These are phyloP conservation scores for Synergus umbraculus DNA, from an alignment of 2,888 invertebrate species.

Conservation along the genomic window DNA sequence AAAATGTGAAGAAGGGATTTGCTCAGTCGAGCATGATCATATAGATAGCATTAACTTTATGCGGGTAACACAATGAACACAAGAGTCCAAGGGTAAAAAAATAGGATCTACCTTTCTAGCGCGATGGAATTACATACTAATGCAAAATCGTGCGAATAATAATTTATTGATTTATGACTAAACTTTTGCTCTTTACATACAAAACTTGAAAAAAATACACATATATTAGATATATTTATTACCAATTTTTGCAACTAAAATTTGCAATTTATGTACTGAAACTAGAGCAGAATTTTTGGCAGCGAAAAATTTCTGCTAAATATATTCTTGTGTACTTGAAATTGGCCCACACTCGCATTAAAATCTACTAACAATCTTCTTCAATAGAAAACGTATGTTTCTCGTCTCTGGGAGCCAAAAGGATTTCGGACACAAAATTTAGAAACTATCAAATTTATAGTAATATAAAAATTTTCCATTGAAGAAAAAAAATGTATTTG, in stretches of 20 bases:
- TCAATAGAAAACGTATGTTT: background rate
- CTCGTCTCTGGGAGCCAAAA: background rate
- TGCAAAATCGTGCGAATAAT: background rate
- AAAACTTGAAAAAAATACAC: background rate
- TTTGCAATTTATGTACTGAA: background rate
- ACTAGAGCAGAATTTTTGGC: slow-evolving; percentile 34
- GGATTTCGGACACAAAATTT: background rate
- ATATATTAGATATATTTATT: background rate
- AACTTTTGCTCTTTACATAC: background rate
- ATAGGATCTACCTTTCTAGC: slow-evolving; percentile 8
- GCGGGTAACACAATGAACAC: background rate
- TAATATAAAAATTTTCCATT: too few relatives aligned
- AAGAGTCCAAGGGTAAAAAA: background rate
- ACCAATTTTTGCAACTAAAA: background rate
- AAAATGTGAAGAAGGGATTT: too few relatives aligned
- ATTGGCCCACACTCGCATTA: slow-evolving; percentile 30
- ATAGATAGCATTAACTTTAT: too few relatives aligned
- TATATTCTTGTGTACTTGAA: slow-evolving; percentile 34
- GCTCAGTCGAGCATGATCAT: too few relatives aligned
- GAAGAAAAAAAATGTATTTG: background rate
- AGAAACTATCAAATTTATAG: background rate
- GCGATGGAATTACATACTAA: background rate
- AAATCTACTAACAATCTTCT: slow-evolving; percentile 20
- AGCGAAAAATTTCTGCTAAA: slow-evolving; percentile 34
- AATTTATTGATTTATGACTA: background rate